Conservation (phyloP, 2,797 vertebrate species). For the Channallabes apus region DNA sequence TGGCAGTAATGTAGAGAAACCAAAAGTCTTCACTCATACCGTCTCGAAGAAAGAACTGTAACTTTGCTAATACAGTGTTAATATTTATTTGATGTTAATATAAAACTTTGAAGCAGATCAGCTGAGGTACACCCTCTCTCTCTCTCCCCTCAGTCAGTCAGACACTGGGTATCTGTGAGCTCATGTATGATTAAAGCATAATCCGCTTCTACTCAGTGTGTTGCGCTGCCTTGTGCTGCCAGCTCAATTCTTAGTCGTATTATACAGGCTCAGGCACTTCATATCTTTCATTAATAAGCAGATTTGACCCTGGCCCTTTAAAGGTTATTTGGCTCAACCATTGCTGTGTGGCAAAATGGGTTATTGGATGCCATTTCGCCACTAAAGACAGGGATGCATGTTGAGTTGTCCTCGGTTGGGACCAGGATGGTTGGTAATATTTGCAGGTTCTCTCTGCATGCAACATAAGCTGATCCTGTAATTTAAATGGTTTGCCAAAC, state of each 20-base stretch:
- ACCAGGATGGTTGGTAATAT: neutral
- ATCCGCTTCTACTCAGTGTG: neutral
- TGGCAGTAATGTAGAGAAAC: neutral
- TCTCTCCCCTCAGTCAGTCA: neutral
- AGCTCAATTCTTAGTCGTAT: neutral
- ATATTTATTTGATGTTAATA: neutral
- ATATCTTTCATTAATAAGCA: neutral
- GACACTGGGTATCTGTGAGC: neutral
- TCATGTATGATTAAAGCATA: neutral
- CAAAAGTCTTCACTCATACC: neutral
- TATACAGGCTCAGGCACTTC: neutral
- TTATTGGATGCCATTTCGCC: neutral
- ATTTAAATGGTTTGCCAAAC: neutral
- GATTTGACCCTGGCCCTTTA: neutral
- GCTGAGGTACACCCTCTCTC: neutral
- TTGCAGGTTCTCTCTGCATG: neutral
- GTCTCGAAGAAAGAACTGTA: neutral
- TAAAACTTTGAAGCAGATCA: neutral
- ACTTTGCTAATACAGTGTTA: no score
- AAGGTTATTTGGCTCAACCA: neutral
- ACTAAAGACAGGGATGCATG: neutral
- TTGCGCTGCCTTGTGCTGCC: neutral
- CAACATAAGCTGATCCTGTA: neutral
- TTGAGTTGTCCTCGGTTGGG: neutral
- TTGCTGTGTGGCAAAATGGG: neutral